Base-by-base conservation (phyloP, 1,140 invertebrate species). In the Drosophila azteca region DNA sequence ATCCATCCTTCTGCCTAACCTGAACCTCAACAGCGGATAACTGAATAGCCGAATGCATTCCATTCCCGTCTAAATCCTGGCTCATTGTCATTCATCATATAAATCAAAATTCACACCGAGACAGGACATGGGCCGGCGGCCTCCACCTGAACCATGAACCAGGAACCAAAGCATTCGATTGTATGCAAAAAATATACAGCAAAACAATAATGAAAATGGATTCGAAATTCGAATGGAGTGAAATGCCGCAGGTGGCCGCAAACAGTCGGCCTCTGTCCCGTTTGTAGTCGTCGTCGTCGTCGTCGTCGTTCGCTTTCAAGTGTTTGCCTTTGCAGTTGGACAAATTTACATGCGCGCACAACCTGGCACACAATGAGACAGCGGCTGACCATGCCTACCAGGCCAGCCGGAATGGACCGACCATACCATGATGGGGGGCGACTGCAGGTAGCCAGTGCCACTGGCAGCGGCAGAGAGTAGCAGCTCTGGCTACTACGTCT, bases 311-410 rank as follows among this genome's bases (percentile, higher is more conserved):
- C 45, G 45, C 68, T 46, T 68, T 79, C 79, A 79, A 84, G 80
- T 83, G 80, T 83, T 83, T 83, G 80, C 64, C 80, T 71, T 83
- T 79, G 80, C 80, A 79, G 65, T 79, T 79, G 80, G 80, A 84
- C 80, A 84, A 84, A 84, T 84, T 84, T 84, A 84, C 80, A 84
- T 84, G 76, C 80, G 62, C 61, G 76, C 17, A 20, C 17, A 20
- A 20, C 76, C 79, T 60, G 39, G 79, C 71, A 76, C 75, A 83
- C 79, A 83, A 83, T 79, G 79, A 83, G 61, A 41, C 64, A 58
- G 51, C 66, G 50, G 24, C 57, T 31, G 45, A 50, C 44, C 66
- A 20, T 20, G 17, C 17, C 17, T 20, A 20, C 17, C 17, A 20
- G 17, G 17, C 17, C 57, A 67, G 54, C 63, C 22, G 6, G 26